These are phyloP conservation scores for Silurus meridionalis DNA, from an alignment of 2,113 vertebrate genomes.

Conservation along the genomic window DNA sequence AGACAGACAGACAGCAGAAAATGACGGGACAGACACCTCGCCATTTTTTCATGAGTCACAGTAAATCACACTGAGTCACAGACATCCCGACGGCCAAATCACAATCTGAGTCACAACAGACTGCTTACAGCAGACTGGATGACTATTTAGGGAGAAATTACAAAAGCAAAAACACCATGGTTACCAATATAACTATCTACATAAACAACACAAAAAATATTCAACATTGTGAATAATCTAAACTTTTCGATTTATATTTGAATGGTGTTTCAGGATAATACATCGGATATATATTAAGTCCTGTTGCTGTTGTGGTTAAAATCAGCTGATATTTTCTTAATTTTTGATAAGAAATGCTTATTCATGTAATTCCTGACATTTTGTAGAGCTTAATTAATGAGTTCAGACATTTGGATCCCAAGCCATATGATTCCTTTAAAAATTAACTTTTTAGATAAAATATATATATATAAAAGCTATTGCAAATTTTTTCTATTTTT, in stretches of 20 bases:
- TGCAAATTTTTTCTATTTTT: not conserved
- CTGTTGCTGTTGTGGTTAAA: not conserved
- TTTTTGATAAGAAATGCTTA: not conserved
- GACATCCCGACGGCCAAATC: not conserved
- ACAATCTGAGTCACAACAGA: constrained; percentile 9
- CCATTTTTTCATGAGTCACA: not conserved
- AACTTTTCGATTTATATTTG: not conserved
- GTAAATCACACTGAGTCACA: constrained; percentile 7
- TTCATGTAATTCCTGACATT: not conserved
- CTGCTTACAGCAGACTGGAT: not conserved
- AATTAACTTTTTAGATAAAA: not conserved
- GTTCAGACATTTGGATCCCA: not conserved
- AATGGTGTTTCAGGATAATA: not conserved
- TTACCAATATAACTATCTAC: not conserved
- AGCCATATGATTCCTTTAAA: not conserved
- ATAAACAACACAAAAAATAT: not conserved
- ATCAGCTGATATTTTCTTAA: not conserved
- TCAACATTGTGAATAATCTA: not conserved
- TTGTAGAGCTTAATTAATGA: not conserved
- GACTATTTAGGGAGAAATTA: not conserved
- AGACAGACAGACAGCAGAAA: not conserved
- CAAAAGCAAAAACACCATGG: not conserved
- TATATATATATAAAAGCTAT: not conserved
- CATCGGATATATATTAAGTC: too few relatives aligned
- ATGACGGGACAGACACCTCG: not conserved